phyloP scores from a whole-genome alignment of 2,888 invertebrate genomes.

The Euzetes globulus region DNA sequence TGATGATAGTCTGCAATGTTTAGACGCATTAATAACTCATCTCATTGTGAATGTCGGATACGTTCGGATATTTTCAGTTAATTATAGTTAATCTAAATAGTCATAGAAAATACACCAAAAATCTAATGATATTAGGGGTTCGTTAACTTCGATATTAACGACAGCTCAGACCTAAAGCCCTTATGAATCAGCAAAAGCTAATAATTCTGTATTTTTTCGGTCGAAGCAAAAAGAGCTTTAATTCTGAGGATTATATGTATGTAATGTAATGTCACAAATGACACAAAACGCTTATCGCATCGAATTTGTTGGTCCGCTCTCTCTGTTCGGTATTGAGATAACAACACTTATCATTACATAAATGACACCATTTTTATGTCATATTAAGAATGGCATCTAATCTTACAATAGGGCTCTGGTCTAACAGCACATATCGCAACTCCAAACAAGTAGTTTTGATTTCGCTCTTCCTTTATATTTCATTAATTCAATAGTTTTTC shows the following conservation, averaged over 20 bases:
- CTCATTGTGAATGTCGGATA: neutral
- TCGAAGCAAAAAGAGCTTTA: neutral
- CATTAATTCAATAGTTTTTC: constrained; percentile 9
- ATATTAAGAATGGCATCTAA: neutral
- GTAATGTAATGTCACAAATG: neutral
- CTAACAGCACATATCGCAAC: neutral
- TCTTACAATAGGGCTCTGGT: neutral
- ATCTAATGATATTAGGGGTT: neutral
- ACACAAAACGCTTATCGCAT: constrained; percentile 16
- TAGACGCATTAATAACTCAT: neutral
- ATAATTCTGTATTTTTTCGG: neutral
- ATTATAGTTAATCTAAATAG: constrained; percentile 1
- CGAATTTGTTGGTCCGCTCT: constrained; percentile 1
- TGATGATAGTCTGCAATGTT: neutral
- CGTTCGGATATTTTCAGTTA: constrained; percentile 3
- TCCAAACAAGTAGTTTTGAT: constrained; percentile 5
- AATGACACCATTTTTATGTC: constrained; percentile 20
- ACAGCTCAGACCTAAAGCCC: neutral
- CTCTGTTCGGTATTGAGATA: constrained; percentile 15
- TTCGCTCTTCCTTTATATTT: constrained; percentile 6
- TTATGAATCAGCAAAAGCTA: neutral
- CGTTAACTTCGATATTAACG: neutral
- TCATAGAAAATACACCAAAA: neutral
- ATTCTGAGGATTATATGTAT: constrained; percentile 11
- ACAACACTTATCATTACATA: constrained; percentile 24